Evolutionary conservation across 2,888 invertebrate species (phyloP), one percentile per base, ranked within the genome.

Genomic region (Lacanobia oleracea): DNA sequence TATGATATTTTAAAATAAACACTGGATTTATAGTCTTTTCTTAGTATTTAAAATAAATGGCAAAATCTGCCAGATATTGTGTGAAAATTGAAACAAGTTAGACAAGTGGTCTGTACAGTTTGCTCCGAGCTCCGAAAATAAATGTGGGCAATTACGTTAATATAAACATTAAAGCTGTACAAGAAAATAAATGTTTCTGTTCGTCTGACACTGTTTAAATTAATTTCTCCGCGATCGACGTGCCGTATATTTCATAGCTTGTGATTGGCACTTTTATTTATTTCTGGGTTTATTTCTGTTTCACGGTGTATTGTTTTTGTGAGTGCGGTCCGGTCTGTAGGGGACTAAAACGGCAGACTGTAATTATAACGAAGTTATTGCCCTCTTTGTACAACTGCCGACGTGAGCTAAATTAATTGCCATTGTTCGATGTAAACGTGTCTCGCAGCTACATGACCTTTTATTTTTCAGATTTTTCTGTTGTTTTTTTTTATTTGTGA

Each of bases 251-350:
- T 82, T 75, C 72, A 74, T 72, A 62, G 70, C 67, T 65, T 56
- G 63, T 84, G 85, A 84, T 81, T 72, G 82, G 64, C 82, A 81
- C 37, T 82, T 71, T 67, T 68, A 82, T 82, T 84, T 82, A 81
- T 77, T 80, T 76, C 64, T 66, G 67, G 33, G 27, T 61, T 57
- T 75, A 68, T 60, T 83, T 70, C 51, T 45, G 67, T 70, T 51
- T 60, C 23, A 77, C 48, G 70, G 48, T 48, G 40, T 79, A 68
- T 83, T 79, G 59, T 68, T 56, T 72, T 63, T 62, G 40, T 67
- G 54, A 62, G 54, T 54, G 56, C 53, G 54, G 65, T 60, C 10
- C 16, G 48, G 59, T 37, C 51, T 37, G 6, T 27, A 16, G 27
- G 37, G n/a, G 27, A 33, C 14, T 45, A 48, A 18, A 48, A 59